These are phyloP conservation scores for Eremophila alpestris DNA, from an alignment of 2,797 vertebrate genomes.

Conservation along the genomic window DNA sequence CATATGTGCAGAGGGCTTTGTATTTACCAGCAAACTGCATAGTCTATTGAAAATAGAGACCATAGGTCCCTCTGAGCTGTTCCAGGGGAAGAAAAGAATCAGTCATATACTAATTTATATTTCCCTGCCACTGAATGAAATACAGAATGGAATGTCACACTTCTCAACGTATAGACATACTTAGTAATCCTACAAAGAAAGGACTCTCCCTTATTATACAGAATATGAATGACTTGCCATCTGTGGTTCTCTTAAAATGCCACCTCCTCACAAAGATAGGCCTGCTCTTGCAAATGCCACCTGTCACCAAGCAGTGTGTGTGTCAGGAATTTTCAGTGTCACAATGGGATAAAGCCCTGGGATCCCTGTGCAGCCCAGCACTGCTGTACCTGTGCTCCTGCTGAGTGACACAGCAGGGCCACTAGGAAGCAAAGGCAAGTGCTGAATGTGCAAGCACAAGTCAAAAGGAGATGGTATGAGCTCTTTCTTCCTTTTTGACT, in stretches of 20 bases:
- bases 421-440: background rate
- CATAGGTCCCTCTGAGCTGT: background rate
- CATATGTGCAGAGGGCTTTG: background rate
- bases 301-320: constrained; percentile 15
- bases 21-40: background rate
- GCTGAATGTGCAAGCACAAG: background rate
- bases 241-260: constrained; percentile 62
- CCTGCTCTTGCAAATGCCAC: constrained; percentile 24
- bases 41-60: background rate
- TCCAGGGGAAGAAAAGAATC: background rate
- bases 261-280: constrained; percentile 20
- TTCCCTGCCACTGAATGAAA: constrained; percentile 12
- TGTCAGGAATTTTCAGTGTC: constrained; percentile 11
- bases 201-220: constrained; percentile 6
- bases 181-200: background rate
- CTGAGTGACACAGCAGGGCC: background rate
- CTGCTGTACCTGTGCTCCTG: background rate
- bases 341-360: background rate
- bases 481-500: background rate
- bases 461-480: background rate
- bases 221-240: constrained; percentile 58
- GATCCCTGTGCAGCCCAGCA: background rate
- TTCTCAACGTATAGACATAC: background rate
- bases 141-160: background rate
- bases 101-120: background rate